These are phyloP conservation scores for Stegodyphus mimosarum DNA, from an alignment of 1,140 invertebrate species.

Conservation along the genomic window DNA sequence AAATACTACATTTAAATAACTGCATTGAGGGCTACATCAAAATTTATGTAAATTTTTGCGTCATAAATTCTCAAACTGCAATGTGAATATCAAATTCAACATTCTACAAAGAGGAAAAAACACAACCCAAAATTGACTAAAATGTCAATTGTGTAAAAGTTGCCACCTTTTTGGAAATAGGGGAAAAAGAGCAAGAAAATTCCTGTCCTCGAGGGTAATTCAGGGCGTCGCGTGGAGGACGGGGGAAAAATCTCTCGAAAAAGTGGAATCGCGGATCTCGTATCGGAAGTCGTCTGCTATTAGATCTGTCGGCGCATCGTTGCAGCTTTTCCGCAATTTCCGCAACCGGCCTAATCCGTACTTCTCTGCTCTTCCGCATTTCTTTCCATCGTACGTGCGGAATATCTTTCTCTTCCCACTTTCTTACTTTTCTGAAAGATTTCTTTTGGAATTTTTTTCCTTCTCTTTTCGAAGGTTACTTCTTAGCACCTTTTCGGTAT, in stretches of 20 bases:
- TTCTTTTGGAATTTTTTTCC: too few species aligned
- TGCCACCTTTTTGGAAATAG: not conserved
- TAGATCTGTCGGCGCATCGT: conserved; percentile 41
- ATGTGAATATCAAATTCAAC: too few species aligned
- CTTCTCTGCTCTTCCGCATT: conserved; percentile 36
- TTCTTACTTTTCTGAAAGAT: too few species aligned
- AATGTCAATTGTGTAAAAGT: too few species aligned
- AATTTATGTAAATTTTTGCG: too few species aligned
- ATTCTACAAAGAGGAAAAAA: too few species aligned
- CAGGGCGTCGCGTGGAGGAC: not conserved
- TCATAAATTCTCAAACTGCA: too few species aligned
- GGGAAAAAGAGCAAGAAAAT: not conserved
- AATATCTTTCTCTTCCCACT: not conserved
- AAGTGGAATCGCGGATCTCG: conserved; percentile 4
- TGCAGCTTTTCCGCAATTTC: conserved; percentile 51
- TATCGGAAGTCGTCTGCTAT: conserved; percentile 47
- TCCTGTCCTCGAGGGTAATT: not conserved
- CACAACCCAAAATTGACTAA: too few species aligned
- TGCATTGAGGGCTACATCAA: too few species aligned
- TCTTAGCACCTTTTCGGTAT: not conserved
- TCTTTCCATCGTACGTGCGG: conserved; percentile 31
- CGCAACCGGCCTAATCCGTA: conserved; percentile 23
- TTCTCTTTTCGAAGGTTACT: not conserved
- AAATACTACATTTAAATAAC: too few species aligned
- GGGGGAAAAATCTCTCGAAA: conserved; percentile 7